Evolutionary conservation across 2,888 invertebrate species (phyloP), one percentile per base, ranked within the genome.

Genomic region (Philaethria dido): DNA sequence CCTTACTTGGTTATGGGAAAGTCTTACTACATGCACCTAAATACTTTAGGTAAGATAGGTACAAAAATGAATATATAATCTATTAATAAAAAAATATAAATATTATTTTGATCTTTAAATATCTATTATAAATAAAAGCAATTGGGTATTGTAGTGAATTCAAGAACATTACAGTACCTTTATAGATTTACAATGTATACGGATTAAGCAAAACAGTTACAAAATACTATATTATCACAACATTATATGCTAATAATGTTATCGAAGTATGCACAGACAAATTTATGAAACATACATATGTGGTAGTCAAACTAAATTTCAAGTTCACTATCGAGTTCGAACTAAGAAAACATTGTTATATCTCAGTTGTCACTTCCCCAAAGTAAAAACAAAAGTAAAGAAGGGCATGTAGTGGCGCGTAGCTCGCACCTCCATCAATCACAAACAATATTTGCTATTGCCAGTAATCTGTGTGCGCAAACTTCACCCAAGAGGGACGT

Each of bases 401-500:
- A 78, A 82, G 78, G 80, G 72, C 78, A 75, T 75, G 57, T 62
- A 61, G 76, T 79, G 80, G 77, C 66, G 69, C 78, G 80, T 79
- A 83, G 48, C 48, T n/a, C 57, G 75, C 78, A 83, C 86, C 83
- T 76, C 70, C 77, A 90, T 92, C 89, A 86, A 89, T 92, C 90
- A 86, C 77, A 54, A 66, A 75, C 87, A 89, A 91, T 91, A 91
- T 92, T 92, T 92, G 90, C 88, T 87, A 87, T 91, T 85, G 87
- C 82, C 77, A 81, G 80, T 89, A 92, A 91, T 91, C 91, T 90
- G 88, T 92, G 83, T 84, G 82, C 89, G 84, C 87, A 88, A 88
- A 90, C 88, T 89, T 84, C 80, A 81, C 81, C 84, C 86, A 81
- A 80, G 74, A 78, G 86, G 86, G 86, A 86, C 85, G 81, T 78